Conservation (phyloP, 2,797 vertebrate species). For the Micromesistius poutassou region DNA sequence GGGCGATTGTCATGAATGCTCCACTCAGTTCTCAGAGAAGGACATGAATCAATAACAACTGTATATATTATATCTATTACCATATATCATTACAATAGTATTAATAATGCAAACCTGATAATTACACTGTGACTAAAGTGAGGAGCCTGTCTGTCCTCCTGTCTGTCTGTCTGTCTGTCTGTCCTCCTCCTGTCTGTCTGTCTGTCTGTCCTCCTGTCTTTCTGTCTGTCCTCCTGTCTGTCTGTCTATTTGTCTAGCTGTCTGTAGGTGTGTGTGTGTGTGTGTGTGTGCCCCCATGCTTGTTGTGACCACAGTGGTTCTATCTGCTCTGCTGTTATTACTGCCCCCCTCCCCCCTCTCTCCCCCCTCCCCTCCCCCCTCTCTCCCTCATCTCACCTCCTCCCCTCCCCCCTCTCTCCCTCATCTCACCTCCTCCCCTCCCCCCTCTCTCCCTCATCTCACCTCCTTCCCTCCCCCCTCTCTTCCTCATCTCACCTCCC, state of each 20-base stretch:
- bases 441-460: no score
- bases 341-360: not conserved
- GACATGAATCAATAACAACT: not conserved
- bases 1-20: slow-evolving; percentile 32
- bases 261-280: no score
- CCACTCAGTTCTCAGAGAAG: slow-evolving; percentile 23
- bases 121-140: not conserved
- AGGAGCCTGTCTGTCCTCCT: slow-evolving; percentile 7
- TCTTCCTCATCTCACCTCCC: not conserved
- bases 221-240: no score
- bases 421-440: no score
- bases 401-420: no score
- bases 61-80: not conserved
- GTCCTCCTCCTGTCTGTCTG: not conserved
- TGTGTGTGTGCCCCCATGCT: not conserved
- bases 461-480: no score
- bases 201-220: not conserved
- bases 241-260: no score
- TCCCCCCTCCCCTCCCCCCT: no score
- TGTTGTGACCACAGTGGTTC: not conserved
- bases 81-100: not conserved
- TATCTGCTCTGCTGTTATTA: not conserved
- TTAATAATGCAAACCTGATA: not conserved
- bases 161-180: slow-evolving; percentile 19
- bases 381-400: no score